These are phyloP conservation scores for Hyposoter dolosus DNA, from an alignment of 2,888 invertebrate species.

Conservation along the genomic window DNA sequence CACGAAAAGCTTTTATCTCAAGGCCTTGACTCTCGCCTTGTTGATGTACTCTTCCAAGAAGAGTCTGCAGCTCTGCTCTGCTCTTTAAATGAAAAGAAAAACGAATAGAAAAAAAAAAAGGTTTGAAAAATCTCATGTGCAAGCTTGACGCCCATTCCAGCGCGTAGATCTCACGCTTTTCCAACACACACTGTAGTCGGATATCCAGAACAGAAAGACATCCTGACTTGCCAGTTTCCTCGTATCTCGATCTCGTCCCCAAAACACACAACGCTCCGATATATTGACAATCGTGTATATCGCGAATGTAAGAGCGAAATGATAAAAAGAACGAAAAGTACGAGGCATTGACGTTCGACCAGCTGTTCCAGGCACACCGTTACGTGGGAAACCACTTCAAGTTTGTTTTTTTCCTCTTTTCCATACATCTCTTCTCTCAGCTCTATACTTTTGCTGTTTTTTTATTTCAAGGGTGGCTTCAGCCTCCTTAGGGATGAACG, in stretches of 20 bases:
- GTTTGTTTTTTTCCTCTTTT: constrained; percentile 44
- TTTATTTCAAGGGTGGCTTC: constrained; percentile 27
- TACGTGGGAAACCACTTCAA: constrained; percentile 59
- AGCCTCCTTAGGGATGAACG: constrained; percentile 51
- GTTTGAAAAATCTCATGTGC: constrained; percentile 30
- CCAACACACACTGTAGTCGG: constrained; percentile 13
- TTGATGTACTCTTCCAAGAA: constrained; percentile 72
- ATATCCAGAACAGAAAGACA: constrained; percentile 27
- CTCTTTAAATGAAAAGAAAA: constrained; percentile 9
- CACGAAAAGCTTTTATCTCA: constrained; percentile 80
- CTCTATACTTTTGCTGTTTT: constrained; percentile 25
- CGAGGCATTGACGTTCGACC: constrained; percentile 38
- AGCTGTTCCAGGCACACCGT: constrained; percentile 63
- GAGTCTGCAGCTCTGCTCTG: constrained; percentile 66
- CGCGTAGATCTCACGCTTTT: constrained; percentile 34
- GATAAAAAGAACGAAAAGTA: constrained; percentile 5
- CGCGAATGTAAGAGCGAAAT: constrained; percentile 73
- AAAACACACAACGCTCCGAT: constrained; percentile 63
- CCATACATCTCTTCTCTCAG: constrained; percentile 16
- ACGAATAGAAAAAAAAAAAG: constrained; percentile 57
- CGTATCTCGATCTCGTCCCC: constrained; percentile 2
- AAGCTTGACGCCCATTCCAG: constrained; percentile 37
- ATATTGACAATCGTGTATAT: constrained; percentile 80
- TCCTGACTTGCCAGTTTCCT: constrained; percentile 23
- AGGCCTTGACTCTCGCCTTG: constrained; percentile 78